phyloP scores from a whole-genome alignment of 2,797 vertebrate genomes.

The Leucoraja ocellata region DNA sequence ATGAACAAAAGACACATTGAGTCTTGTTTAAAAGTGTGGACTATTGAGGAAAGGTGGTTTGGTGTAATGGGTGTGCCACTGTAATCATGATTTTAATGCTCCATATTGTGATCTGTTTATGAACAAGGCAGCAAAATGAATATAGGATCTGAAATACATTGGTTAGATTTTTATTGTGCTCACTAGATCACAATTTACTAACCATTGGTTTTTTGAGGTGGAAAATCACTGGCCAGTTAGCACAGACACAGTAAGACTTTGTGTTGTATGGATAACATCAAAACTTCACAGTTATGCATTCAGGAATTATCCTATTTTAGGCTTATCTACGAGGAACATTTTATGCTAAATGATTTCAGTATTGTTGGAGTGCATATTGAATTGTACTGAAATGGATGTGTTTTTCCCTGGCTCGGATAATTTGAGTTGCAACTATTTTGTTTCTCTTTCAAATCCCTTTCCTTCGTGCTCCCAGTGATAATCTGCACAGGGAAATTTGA shows the following conservation, averaged over 20 bases:
- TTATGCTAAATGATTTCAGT: neutral
- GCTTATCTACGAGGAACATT: neutral
- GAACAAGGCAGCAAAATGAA: slow-evolving; percentile 8
- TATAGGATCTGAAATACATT: neutral
- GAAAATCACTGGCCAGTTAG: neutral
- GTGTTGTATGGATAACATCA: neutral
- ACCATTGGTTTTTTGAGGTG: neutral
- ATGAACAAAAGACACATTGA: slow-evolving; percentile 30
- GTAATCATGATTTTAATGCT: neutral
- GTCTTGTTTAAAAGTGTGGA: neutral
- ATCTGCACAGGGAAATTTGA: neutral
- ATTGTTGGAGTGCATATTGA: neutral
- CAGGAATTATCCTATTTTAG: neutral
- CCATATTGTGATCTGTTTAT: neutral
- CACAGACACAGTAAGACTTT: neutral
- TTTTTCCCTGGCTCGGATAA: neutral
- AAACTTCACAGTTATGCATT: neutral
- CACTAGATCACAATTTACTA: neutral
- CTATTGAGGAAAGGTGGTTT: slow-evolving; percentile 7
- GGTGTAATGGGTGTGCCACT: neutral
- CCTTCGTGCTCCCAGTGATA: neutral
- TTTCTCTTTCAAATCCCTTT: slow-evolving; percentile 1
- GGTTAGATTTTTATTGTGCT: neutral
- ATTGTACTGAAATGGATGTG: neutral
- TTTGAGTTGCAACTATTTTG: neutral